A percentile compares a stretch with the other conserved stretches of the same genome.
These are phyloP conservation scores for Dasysyrphus albostriatus DNA, from an alignment of 2,888 invertebrate genomes.

Conservation along the genomic window DNA sequence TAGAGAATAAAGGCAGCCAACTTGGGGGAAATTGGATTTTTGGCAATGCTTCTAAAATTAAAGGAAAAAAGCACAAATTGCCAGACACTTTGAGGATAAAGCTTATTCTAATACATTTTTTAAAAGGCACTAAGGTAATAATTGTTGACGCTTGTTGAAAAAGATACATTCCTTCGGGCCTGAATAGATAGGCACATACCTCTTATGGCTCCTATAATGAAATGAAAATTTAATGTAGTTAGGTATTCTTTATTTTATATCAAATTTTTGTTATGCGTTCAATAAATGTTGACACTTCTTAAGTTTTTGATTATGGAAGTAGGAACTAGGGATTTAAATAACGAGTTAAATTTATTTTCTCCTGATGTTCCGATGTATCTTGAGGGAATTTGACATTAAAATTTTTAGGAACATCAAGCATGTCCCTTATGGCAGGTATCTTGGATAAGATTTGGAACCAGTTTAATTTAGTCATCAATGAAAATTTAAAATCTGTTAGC, in stretches of 20 bases:
- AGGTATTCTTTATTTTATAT: background rate
- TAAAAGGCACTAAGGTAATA: constrained; percentile 40
- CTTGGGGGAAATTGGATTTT: constrained; percentile 35
- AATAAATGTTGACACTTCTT: background rate
- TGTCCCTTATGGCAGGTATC: background rate
- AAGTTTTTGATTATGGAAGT: background rate
- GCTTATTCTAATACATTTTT: constrained; percentile 45
- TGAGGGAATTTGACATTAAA: background rate
- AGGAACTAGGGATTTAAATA: background rate
- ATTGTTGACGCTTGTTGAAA: constrained; percentile 42
- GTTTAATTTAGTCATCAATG: too few relatives aligned
- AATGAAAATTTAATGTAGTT: constrained; percentile 4
- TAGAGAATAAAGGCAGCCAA: background rate
- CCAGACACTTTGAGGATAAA: constrained; percentile 46
- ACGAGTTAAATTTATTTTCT: background rate
- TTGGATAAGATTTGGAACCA: too few relatives aligned
- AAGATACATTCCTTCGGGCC: constrained; percentile 14
- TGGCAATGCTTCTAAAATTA: constrained; percentile 25
- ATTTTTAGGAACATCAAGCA: background rate
- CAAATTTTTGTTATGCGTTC: background rate
- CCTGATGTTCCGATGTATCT: too few relatives aligned
- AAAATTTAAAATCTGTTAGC: too few relatives aligned
- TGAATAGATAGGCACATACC: background rate
- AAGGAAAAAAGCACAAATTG: constrained; percentile 52
- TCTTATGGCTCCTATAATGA: background rate